Base-by-base conservation (phyloP, 2,113 vertebrate genomes). In the Vulpes lagopus region DNA sequence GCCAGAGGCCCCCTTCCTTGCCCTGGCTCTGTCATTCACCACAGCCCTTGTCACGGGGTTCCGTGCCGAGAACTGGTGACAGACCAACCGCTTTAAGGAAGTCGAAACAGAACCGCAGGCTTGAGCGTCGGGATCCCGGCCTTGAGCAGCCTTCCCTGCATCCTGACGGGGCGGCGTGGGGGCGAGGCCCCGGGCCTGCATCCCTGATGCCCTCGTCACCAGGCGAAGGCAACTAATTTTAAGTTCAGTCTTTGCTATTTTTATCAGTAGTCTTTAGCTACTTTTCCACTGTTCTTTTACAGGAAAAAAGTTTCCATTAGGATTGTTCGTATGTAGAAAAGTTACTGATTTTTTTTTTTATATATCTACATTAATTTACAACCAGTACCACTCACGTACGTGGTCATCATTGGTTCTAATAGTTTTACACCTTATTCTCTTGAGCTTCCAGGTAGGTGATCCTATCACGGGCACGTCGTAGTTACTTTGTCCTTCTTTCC, bases 391-490 rank as follows among this genome's bases (percentile, higher is more conserved):
- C 43, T 53, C 43, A 5, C 5, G 12, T 5, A 19, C 51, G 17
- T 51, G 80, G 53, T 87, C 11, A 16, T 32, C 35, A 65, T 16
- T 27, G 16, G 93, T 32, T 35, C 62, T 16, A 49, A 85, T 9
- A 15, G 85, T 73, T 55, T 55, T 90, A 25, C 30, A 35, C 35
- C 79, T 25, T 55, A 32, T n/a, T 65, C 74, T 88, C 57, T 22
- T 11, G 12, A 25, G 65, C 64, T 84, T 67, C 64, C 62, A 22
- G 85, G 91, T 16, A 65, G 91, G 60, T 7, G 0, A 64, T 38
- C n/a, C 1, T 4, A 60, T 5, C 16, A 32, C 0, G 0, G 2
- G 59, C 7, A 71, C 38, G 27, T 19, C 2, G 3, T 0, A 3
- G 73, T 53, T 32, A 43, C 43, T 95, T 27, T 57, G 27, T 43